Conservation (phyloP, 1,140 invertebrate species). For the Hycleus phaleratus region DNA sequence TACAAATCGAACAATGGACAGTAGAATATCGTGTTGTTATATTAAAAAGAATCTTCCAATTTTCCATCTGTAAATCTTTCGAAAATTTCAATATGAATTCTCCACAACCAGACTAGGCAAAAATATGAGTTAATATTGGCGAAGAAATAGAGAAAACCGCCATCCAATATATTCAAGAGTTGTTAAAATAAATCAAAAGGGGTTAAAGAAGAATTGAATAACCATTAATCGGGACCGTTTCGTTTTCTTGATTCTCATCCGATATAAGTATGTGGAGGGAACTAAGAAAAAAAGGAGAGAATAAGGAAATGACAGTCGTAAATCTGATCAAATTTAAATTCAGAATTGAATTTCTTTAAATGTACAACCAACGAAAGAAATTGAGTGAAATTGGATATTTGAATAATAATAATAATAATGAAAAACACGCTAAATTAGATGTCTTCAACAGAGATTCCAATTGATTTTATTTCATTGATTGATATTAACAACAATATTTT, state of each 20-base stretch:
- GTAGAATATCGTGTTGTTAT: too few species aligned
- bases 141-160: not conserved
- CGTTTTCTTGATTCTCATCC: too few species aligned
- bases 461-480: too few species aligned
- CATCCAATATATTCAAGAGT: slow-evolving; percentile 18
- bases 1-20: too few species aligned
- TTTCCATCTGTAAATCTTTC: too few species aligned
- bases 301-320: slow-evolving; percentile 25
- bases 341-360: slow-evolving; percentile 26
- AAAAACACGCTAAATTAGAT: slow-evolving; percentile 18
- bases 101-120: not conserved
- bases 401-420: not conserved
- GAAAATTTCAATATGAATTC: too few species aligned
- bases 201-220: slow-evolving; percentile 17
- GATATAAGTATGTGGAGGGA: not conserved
- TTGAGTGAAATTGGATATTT: slow-evolving; percentile 26
- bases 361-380: slow-evolving; percentile 21
- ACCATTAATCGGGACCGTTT: slow-evolving; percentile 10
- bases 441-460: slow-evolving; percentile 23
- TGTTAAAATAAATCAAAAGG: slow-evolving; percentile 18
- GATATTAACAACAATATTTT: too few species aligned
- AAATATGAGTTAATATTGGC: slow-evolving; percentile 16
- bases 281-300: slow-evolving; percentile 1
- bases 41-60: too few species aligned
- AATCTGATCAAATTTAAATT: slow-evolving; percentile 31